Conservation (phyloP, 30 jellyfish, hydroid and myxozoan genomes). For the Chrysaora quinquecirrha region DNA sequence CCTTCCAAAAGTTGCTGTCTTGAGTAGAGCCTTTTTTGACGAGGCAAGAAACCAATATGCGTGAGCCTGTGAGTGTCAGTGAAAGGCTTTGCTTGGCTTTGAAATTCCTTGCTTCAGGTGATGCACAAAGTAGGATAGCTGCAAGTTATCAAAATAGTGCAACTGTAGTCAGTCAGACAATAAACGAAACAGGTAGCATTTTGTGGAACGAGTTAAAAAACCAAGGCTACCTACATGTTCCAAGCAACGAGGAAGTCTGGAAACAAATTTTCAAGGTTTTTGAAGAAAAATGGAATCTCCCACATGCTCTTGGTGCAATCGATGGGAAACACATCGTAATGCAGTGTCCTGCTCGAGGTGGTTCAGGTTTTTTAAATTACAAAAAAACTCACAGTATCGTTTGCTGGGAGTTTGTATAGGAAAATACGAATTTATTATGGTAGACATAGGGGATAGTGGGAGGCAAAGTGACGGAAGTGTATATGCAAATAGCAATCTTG, state of each 20-base stretch:
- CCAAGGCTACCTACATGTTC: background rate
- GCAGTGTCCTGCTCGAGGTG: constrained; percentile 54
- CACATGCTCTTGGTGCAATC: constrained; percentile 55
- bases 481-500: constrained; percentile 39
- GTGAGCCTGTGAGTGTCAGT: constrained; percentile 26
- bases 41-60: constrained; percentile 10
- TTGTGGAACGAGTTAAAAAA: too few species aligned
- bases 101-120: constrained; percentile 58
- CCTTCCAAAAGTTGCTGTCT: constrained; percentile 4
- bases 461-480: constrained; percentile 71
- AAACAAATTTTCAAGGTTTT: constrained; percentile 12
- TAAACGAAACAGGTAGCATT: constrained; percentile 19
- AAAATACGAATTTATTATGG: constrained; percentile 32
- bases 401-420: constrained; percentile 41
- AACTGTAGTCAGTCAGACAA: constrained; percentile 25
- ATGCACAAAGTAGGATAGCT: constrained; percentile 57
- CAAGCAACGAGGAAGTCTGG: constrained; percentile 38
- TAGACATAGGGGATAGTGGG: constrained; percentile 56
- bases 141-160: constrained; percentile 40
- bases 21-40: background rate
- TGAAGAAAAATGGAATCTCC: constrained; percentile 41
- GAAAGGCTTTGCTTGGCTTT: constrained; percentile 43
- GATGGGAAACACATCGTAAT: constrained; percentile 64
- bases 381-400: too few species aligned
- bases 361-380: constrained; percentile 45